Evolutionary conservation across 23 tunicate species (phyloP).

Genomic region (Trididemnum miniatum): DNA sequence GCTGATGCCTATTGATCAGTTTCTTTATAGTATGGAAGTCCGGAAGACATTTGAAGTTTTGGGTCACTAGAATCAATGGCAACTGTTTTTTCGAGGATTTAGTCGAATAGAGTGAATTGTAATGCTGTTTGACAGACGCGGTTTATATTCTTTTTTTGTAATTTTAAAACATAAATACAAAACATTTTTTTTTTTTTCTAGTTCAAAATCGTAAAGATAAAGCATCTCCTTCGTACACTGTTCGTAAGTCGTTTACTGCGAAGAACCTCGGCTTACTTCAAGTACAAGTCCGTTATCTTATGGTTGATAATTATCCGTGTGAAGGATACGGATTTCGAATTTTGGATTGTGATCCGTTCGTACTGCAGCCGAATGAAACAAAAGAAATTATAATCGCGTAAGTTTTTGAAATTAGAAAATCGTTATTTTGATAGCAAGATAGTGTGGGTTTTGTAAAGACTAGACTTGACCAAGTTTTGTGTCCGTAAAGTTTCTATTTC

Average conservation of each 20-base stretch:
- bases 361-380: slow-evolving; percentile 72
- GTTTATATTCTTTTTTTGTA: no score
- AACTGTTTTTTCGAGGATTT: no score
- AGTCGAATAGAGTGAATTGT: background rate
- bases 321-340: slow-evolving; percentile 94
- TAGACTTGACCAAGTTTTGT: no score
- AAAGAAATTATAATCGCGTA: slow-evolving; percentile 75
- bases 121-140: no score
- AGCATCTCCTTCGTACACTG: slow-evolving; percentile 62
- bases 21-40: no score
- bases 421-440: no score
- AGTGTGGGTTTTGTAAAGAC: no score
- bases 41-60: no score
- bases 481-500: no score
- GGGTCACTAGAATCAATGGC: no score
- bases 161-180: background rate
- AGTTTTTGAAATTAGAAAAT: no score
- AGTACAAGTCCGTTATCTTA: slow-evolving; percentile 58
- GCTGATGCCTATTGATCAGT: no score
- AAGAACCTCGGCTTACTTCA: slow-evolving; percentile 76
- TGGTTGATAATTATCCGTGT: slow-evolving; percentile 76
- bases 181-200: slow-evolving; percentile 10
- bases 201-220: slow-evolving; percentile 50
- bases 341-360: slow-evolving; percentile 60
- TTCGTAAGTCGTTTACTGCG: slow-evolving; percentile 78